Conservation (phyloP, 2,113 vertebrate genomes). For the Pelodiscus sinensis region DNA sequence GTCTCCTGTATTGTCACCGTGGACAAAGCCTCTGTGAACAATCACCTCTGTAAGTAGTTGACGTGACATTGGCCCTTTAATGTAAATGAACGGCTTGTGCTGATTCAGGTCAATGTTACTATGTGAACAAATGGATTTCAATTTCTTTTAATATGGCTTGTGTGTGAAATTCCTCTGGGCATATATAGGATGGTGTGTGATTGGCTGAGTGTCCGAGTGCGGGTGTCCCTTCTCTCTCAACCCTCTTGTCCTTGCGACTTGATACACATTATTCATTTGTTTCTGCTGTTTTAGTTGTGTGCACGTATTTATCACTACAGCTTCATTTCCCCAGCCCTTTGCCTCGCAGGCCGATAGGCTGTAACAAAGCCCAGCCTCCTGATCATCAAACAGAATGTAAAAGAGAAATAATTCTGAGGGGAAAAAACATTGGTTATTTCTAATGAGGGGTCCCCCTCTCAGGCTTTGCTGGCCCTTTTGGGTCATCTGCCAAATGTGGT, state of each 20-base stretch:
- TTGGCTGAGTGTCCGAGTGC: not conserved
- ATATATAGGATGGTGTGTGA: no score
- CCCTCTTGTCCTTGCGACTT: not conserved
- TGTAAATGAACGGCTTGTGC: no score
- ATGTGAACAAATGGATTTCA: not conserved
- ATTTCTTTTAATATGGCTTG: not conserved
- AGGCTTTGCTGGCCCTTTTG: not conserved
- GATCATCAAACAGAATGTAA: not conserved
- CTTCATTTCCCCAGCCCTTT: not conserved
- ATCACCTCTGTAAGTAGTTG: constrained; percentile 24
- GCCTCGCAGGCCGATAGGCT: no score
- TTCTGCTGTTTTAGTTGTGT: not conserved
- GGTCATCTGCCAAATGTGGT: not conserved
- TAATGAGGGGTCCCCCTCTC: not conserved
- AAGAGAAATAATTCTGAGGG: not conserved
- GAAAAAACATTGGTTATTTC: no score
- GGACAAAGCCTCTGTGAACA: not conserved
- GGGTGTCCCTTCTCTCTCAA: not conserved
- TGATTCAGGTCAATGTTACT: not conserved
- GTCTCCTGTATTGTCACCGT: not conserved
- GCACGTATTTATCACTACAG: not conserved
- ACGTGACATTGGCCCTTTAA: not conserved
- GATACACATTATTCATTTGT: not conserved
- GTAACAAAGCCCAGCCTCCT: not conserved
- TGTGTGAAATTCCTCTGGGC: not conserved